Conservation (phyloP, 2,113 vertebrate species). For the Serinus canaria region DNA sequence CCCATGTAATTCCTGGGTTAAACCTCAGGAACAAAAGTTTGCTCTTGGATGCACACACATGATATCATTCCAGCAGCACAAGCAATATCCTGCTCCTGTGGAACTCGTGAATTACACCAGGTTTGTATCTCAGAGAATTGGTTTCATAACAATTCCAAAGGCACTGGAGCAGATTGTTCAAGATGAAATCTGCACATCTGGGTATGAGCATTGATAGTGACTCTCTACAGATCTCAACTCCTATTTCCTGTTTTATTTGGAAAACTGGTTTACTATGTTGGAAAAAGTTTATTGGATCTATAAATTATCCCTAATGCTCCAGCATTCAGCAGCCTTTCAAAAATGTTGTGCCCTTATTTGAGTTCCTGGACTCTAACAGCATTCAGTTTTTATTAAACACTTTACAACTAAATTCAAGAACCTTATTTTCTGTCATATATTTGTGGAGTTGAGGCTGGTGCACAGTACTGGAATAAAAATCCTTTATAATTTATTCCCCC, state of each 20-base stretch:
- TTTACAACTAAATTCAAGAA: neutral
- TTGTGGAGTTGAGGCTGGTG: neutral
- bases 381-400: neutral
- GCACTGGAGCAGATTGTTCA: neutral
- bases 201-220: neutral
- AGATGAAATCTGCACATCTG: neutral
- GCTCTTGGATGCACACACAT: neutral
- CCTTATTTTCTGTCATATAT: neutral
- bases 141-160: neutral
- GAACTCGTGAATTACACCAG: neutral
- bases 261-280: neutral
- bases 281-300: neutral
- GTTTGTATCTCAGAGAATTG: neutral
- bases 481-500: neutral
- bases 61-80: neutral
- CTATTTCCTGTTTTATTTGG: neutral
- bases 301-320: neutral
- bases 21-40: neutral
- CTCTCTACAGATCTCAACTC: neutral
- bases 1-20: neutral
- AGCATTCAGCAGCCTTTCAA: neutral
- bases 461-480: neutral
- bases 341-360: neutral
- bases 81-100: neutral
- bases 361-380: neutral